Evolutionary conservation across 2,888 invertebrate genomes (phyloP), one percentile per base, ranked within the genome.

Genomic region (Lypha dubia): DNA sequence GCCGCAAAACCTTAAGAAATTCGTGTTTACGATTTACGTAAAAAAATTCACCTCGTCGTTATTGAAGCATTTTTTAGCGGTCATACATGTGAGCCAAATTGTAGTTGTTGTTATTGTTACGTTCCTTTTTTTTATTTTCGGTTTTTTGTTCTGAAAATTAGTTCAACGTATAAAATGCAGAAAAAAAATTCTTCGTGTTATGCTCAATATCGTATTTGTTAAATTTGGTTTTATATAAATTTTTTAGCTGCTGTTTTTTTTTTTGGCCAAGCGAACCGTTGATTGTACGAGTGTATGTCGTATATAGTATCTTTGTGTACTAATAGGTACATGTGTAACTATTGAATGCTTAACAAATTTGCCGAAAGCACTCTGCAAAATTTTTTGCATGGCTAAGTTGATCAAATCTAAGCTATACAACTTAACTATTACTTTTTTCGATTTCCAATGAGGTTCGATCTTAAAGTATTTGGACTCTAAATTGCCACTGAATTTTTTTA

Each of bases 21-120:
- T 44, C 74, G 81, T 79, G 11, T 6, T 11, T 4, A 74, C 81
- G 77, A 84, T 32, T 68, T 51, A n/a, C 8, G 13, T 0, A 3
- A 20, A n/a, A 79, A 70, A 79, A 4, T 62, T 81, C 84, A 84
- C 84, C 84, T 74, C 81, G 22, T 81, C 77, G 77, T 81, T 81
- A 76, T 81, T 75, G 38, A 35, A 73, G 11, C 49, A 44, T 65
- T 58, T 35, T 44, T 56, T 65, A 58, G 15, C 58, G 49, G 46
- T 44, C 63, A 67, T 46, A 44, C 35, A 49, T 58, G 35, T 56
- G 32, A 71, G 44, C 65, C 38, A 35, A 71, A 75, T 53, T 62
- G 58, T 62, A 51, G 32, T 62, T 77, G 56, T 76, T 62, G 38
- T 53, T 51, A n/a, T n/a, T n/a, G n/a, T n/a, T n/a, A n/a, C n/a